phyloP scores from a whole-genome alignment of 2,888 invertebrate genomes.

The Callosobruchus maculatus region DNA sequence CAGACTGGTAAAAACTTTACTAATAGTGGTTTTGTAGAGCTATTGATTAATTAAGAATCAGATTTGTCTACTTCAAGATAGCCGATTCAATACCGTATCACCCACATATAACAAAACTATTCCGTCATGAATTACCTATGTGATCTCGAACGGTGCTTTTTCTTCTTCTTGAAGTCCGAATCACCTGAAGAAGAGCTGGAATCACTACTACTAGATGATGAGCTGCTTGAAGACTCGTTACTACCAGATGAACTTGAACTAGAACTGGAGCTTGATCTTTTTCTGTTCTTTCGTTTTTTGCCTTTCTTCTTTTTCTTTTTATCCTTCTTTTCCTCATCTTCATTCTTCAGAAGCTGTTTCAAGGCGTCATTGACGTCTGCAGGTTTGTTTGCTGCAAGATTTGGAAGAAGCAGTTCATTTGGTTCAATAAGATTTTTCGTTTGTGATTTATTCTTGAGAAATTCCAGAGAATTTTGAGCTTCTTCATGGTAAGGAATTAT shows the following conservation, averaged over 20 bases:
- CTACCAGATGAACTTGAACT: conserved; percentile 50
- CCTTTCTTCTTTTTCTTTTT: conserved; percentile 62
- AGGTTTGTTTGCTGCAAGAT: conserved; percentile 52
- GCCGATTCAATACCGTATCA: no score
- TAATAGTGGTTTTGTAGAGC: no score
- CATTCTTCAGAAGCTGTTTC: conserved; percentile 59
- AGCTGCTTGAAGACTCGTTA: conserved; percentile 58
- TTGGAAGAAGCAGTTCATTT: conserved; percentile 59
- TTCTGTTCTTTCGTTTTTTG: conserved; percentile 62
- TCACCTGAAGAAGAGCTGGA: conserved; percentile 64
- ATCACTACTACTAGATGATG: conserved; percentile 56
- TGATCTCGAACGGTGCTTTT: conserved; percentile 56
- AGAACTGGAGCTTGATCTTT: conserved; percentile 52
- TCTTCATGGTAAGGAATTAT: conserved; percentile 86
- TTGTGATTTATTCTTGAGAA: conserved; percentile 66
- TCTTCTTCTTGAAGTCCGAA: conserved; percentile 53
- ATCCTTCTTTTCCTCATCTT: conserved; percentile 56
- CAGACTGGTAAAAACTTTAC: no score
- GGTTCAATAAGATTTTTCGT: conserved; percentile 63
- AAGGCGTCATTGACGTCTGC: conserved; percentile 62
- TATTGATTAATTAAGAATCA: no score
- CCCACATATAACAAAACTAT: no score
- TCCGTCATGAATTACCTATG: conserved; percentile 41
- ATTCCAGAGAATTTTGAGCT: conserved; percentile 79
- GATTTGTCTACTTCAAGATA: no score